Evolutionary conservation across 2,888 invertebrate species (phyloP), one percentile per base, ranked within the genome.

Genomic region (Temnothorax rugatulus): DNA sequence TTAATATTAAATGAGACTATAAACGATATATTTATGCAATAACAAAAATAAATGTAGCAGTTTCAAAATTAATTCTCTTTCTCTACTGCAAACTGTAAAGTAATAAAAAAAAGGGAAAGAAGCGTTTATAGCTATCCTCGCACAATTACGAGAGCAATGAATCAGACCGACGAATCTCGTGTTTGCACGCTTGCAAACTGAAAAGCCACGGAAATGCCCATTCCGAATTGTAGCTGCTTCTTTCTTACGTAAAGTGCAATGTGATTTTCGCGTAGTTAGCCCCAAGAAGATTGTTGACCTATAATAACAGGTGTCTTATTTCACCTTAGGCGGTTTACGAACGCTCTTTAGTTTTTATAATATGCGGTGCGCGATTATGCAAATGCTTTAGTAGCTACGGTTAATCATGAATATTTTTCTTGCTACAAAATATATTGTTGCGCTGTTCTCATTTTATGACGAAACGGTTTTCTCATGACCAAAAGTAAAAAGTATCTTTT

Each of bases 101-200:
- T 29, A 29, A 41, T 64, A 29, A 59, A 52, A 52, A 38, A 41
- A 52, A n/a, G 1, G 3, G 13, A 18, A 52, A 41, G 2, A 38
- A 18, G 4, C n/a, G 13, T 66, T 77, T 54, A 44, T 9, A 44
- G n/a, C 0, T 54, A 41, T 41, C 13, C 13, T 52, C 29, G n/a
- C 15, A 29, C 38, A 41, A 76, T 77, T 77, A 66, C 34, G 18
- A 7, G 4, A 4, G 21, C 34, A 57, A 15, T 2, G 15, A 15
- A 57, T 54, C n/a, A 54, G n/a, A 29, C 38, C 64, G 50, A 52
- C 21, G 29, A 29, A 34, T 4, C 29, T 34, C 13, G 54, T 3
- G 41, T n/a, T 47, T 54, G 41, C 29, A 77, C 34, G 25, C 68
- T 68, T 68, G 9, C 38, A 77, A 77, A 69, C 57, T 68, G 18